phyloP scores from a whole-genome alignment of 2,888 invertebrate genomes.

The Acrocyrtus sp. region DNA sequence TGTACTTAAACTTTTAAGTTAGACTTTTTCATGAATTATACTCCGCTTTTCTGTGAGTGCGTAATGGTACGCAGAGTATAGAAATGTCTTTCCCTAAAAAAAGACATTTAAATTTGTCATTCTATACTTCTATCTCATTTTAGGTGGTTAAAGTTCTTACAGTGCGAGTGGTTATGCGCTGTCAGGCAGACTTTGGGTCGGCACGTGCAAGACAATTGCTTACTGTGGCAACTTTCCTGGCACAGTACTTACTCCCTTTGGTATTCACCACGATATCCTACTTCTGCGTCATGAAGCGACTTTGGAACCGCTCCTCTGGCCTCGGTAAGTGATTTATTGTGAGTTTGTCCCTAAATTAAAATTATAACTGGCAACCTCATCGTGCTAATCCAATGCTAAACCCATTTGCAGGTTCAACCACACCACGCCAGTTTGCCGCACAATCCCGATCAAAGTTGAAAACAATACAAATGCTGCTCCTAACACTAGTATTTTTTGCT shows the following conservation, averaged over 20 bases:
- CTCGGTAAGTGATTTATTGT: slow-evolving; percentile 45
- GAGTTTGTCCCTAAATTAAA: not conserved
- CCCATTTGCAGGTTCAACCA: slow-evolving; percentile 65
- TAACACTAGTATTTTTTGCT: slow-evolving; percentile 67
- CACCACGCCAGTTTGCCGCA: slow-evolving; percentile 66
- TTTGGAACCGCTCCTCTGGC: slow-evolving; percentile 55
- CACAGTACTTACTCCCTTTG: slow-evolving; percentile 68
- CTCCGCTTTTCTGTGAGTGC: not conserved
- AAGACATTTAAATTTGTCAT: no score
- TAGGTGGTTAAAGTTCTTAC: slow-evolving; percentile 63
- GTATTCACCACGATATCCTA: slow-evolving; percentile 66
- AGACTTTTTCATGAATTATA: no score
- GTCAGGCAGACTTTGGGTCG: slow-evolving; percentile 65
- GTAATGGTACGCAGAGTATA: not conserved
- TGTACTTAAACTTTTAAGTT: no score
- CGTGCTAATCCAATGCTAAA: not conserved
- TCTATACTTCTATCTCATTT: not conserved
- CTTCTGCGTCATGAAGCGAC: slow-evolving; percentile 62
- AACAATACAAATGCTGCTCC: slow-evolving; percentile 68
- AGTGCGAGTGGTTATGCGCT: slow-evolving; percentile 64
- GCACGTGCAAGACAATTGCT: slow-evolving; percentile 65
- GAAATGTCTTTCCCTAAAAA: not conserved
- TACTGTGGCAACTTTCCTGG: slow-evolving; percentile 66
- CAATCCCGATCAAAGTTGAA: slow-evolving; percentile 66
- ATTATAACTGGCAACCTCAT: not conserved